These are phyloP conservation scores for Rhyacophila brunnea DNA, from an alignment of 1,140 invertebrate species.

Conservation along the genomic window DNA sequence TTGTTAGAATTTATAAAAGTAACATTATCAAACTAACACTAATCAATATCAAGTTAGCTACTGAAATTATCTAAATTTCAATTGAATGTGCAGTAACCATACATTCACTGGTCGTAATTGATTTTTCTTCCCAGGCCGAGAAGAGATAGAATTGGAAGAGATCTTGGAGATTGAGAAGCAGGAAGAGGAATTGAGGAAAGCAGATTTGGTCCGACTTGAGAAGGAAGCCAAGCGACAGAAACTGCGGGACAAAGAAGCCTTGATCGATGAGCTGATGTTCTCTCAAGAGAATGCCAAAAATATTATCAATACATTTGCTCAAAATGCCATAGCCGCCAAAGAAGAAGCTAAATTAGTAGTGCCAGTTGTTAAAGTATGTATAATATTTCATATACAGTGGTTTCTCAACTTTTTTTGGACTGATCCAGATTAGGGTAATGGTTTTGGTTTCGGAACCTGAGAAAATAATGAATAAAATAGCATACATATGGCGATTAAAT, in stretches of 20 bases:
- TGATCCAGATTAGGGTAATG: too few species aligned
- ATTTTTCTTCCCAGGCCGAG: constrained; percentile 47
- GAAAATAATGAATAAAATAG: too few species aligned
- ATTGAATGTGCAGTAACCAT: too few species aligned
- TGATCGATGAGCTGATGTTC: constrained; percentile 94
- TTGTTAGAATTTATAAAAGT: too few species aligned
- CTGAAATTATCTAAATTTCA: too few species aligned
- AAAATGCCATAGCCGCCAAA: constrained; percentile 62
- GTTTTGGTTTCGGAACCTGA: too few species aligned
- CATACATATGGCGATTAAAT: too few species aligned
- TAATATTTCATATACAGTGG: too few species aligned
- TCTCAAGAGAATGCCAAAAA: constrained; percentile 84
- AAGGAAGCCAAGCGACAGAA: constrained; percentile 79
- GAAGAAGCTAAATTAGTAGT: constrained; percentile 60
- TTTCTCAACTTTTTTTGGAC: too few species aligned
- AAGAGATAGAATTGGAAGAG: constrained; percentile 82
- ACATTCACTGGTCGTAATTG: too few species aligned
- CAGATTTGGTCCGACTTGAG: constrained; percentile 64
- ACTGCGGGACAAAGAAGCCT: constrained; percentile 80
- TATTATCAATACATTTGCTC: constrained; percentile 82
- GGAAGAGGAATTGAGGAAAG: constrained; percentile 63
- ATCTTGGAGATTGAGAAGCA: constrained; percentile 83
- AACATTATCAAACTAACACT: too few species aligned
- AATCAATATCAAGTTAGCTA: too few species aligned
- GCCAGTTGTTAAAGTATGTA: constrained; percentile 44